These are phyloP conservation scores for Adelges cooleyi DNA, from an alignment of 1,140 invertebrate species.

Conservation along the genomic window DNA sequence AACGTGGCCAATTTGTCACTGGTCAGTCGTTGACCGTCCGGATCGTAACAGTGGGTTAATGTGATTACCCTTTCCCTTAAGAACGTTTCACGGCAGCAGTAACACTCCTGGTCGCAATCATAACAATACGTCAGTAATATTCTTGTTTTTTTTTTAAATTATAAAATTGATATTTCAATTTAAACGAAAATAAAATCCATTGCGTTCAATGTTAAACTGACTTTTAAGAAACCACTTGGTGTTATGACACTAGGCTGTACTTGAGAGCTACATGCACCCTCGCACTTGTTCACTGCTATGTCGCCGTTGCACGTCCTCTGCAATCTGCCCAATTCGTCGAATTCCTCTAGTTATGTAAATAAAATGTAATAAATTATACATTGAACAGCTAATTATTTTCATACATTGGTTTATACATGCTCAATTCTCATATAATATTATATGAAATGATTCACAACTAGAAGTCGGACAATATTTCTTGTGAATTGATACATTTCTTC, in stretches of 20 bases:
- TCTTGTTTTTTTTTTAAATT: too few species aligned
- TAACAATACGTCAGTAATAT: too few species aligned
- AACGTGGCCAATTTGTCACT: conserved; percentile 50
- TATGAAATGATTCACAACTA: too few species aligned
- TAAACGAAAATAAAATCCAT: too few species aligned
- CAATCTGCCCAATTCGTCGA: conserved; percentile 64
- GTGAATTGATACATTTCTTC: too few species aligned
- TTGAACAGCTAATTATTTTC: not conserved
- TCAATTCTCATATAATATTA: too few species aligned
- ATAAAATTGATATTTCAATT: too few species aligned
- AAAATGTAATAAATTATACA: not conserved
- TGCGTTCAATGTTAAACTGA: conserved; percentile 39
- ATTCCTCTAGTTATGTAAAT: conserved; percentile 58
- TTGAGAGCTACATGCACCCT: conserved; percentile 79
- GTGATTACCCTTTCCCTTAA: conserved; percentile 66
- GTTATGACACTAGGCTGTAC: conserved; percentile 79
- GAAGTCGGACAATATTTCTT: too few species aligned
- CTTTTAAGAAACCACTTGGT: conserved; percentile 79
- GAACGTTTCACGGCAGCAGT: conserved; percentile 77
- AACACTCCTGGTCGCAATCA: conserved; percentile 84
- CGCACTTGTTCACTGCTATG: conserved; percentile 74
- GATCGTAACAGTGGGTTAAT: conserved; percentile 72
- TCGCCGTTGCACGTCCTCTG: conserved; percentile 76
- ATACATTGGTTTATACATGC: not conserved
- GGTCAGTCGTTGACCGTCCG: conserved; percentile 63